Evolutionary conservation across 2,113 vertebrate species (phyloP), one percentile per base, ranked within the genome.

Genomic region (Chlamydotis undulata): DNA sequence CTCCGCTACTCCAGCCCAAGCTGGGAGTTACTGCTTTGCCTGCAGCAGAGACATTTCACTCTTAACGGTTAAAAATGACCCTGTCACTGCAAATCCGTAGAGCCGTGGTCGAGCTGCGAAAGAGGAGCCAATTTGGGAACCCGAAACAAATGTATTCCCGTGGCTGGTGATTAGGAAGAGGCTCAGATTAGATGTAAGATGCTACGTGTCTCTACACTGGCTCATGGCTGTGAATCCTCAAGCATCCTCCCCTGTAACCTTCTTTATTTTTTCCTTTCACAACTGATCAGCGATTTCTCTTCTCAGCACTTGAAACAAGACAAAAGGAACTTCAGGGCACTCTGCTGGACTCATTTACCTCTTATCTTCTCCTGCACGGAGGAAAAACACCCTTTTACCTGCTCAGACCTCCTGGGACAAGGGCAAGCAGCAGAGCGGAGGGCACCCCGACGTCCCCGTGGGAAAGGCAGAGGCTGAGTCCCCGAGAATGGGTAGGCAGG

Each of bases 121-220:
- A n/a, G 43, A 73, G 50, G 14, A 39, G 70, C 69, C 74, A 49
- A 2, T n/a, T 5, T 78, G 74, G 87, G 90, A 55, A 12, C 37
- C 77, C 1, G 2, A 87, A 89, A 19, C 60, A 18, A 63, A 52
- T 10, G 52, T 76, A 70, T 91, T 79, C 81, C 89, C 4, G 0
- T 3, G 81, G 81, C 65, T 94, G 84, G 47, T 14, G 84, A 59
- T 83, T 35, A 79, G 78, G 50, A 78, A 33, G 37, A 50, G 81
- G 69, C 52, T 89, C 35, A 28, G 81, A 52, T 17, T 37, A 47
- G 43, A 33, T 55, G 84, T 52, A 76, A 89, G 35, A 74, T 2
- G 4, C 37, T 55, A 29, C 4, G 2, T 77, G 86, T 73, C 57
- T 8, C 91, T 37, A 0, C 0, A 1, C 55, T 0, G 2, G 33